A percentile compares a stretch with the other conserved stretches of the same genome.
Conservation (phyloP, 2,888 invertebrate genomes). For the Rutpela maculata region DNA sequence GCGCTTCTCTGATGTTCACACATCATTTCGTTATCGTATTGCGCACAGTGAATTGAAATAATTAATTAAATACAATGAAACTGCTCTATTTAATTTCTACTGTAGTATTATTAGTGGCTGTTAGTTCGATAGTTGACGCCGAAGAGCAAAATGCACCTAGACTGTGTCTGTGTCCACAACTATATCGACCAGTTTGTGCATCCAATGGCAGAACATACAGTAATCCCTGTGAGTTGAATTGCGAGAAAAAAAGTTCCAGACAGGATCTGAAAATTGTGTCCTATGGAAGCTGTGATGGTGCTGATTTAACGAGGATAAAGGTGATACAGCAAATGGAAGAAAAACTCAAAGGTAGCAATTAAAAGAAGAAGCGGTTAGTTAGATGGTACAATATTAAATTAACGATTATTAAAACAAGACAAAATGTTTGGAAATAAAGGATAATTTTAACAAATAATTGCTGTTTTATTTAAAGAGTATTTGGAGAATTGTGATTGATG, state of each 20-base stretch:
- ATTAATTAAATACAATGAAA: not conserved
- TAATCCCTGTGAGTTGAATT: conserved; percentile 24
- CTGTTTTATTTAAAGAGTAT: too few relatives aligned
- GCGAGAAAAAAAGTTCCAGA: conserved; percentile 22
- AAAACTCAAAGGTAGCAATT: not conserved
- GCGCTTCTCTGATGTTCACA: not conserved
- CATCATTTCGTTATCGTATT: not conserved
- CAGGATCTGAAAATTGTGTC: conserved; percentile 8
- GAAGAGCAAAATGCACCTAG: not conserved
- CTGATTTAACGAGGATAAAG: not conserved
- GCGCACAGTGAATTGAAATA: not conserved
- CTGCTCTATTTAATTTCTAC: not conserved
- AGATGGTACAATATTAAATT: not conserved
- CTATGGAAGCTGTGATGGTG: conserved; percentile 14
- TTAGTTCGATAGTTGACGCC: not conserved
- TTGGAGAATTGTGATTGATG: too few relatives aligned
- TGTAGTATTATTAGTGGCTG: not conserved
- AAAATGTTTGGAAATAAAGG: not conserved
- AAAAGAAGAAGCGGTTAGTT: not conserved
- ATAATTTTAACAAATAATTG: not conserved
- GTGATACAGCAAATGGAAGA: too few relatives aligned
- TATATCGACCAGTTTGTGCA: conserved; percentile 28
- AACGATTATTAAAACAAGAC: not conserved
- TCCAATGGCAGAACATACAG: conserved; percentile 33
- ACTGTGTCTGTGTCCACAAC: conserved; percentile 14